Evolutionary conservation across 2,888 invertebrate genomes (phyloP), one percentile per base, ranked within the genome.

Genomic region (Falcaria lacertinaria): DNA sequence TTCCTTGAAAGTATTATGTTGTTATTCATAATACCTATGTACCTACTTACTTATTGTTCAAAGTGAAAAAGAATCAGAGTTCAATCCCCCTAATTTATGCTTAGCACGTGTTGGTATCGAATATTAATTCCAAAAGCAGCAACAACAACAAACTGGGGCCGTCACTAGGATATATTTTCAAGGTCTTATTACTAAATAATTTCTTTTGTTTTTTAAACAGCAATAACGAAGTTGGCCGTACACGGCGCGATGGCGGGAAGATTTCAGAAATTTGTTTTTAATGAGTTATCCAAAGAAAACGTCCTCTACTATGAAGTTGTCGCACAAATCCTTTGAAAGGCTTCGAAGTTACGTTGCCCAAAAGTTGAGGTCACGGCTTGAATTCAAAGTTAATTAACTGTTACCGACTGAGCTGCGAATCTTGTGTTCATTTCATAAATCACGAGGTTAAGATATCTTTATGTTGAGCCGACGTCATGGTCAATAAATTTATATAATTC

Each of bases 311-410:
- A 62, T 65, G 53, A 64, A 68, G 61, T 71, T 67, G 48, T 39
- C 53, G 49, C 53, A 51, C 47, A 64, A 71, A 65, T 69, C 71
- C 70, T 72, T 78, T 78, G 72, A 69, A 73, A 74, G 69, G 65
- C 58, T 50, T 54, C 61, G 52, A 69, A 77, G 65, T 78, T 73
- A 51, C 54, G 60, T 64, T 60, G 60, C 64, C 64, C 60, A 45
- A 64, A 76, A 77, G 61, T 76, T 76, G 52, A 65, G 69, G 65
- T 74, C 70, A 67, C 65, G 70, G 66, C 60, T 64, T 68, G 67
- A 76, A 74, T 75, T 71, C 62, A 61, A 66, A 74, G 67, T 74
- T 77, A 77, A 78, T 78, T 77, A 70, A 68, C 71, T 65, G 59
- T 58, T 60, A 56, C 57, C 54, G 52, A 54, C 55, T 44, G 51